These are phyloP conservation scores for Mythimna loreyi DNA, from an alignment of 2,888 invertebrate species.

Conservation along the genomic window DNA sequence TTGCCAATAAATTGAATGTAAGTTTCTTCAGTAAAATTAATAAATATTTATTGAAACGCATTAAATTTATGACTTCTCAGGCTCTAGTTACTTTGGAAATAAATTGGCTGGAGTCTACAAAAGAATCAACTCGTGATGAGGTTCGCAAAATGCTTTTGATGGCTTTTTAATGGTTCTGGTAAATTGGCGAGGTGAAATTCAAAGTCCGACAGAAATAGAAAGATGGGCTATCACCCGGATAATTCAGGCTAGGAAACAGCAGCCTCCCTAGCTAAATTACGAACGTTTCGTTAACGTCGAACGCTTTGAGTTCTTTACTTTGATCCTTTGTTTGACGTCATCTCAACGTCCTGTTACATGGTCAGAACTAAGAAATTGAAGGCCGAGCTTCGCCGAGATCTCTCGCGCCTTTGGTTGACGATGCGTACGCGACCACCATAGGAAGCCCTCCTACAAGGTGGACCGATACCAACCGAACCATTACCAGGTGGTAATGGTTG, in stretches of 20 bases:
- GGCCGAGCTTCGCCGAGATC: too few relatives aligned
- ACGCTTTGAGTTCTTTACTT: too few relatives aligned
- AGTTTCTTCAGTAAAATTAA: not conserved
- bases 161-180: not conserved
- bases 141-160: not conserved
- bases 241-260: not conserved
- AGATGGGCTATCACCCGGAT: not conserved
- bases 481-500: too few relatives aligned
- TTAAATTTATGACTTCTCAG: not conserved
- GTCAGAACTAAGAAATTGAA: too few relatives aligned
- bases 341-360: too few relatives aligned
- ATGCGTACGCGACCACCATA: too few relatives aligned
- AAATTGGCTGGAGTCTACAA: not conserved
- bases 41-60: not conserved
- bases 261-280: too few relatives aligned
- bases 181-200: not conserved
- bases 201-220: not conserved
- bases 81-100: not conserved
- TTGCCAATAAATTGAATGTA: not conserved
- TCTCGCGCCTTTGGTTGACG: too few relatives aligned
- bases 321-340: too few relatives aligned
- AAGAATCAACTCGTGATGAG: not conserved
- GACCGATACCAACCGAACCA: too few relatives aligned
- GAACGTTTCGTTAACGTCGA: too few relatives aligned
- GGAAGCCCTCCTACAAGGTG: too few relatives aligned